Base-by-base conservation (phyloP, 2,888 invertebrate species). In the Unio delphinus region DNA sequence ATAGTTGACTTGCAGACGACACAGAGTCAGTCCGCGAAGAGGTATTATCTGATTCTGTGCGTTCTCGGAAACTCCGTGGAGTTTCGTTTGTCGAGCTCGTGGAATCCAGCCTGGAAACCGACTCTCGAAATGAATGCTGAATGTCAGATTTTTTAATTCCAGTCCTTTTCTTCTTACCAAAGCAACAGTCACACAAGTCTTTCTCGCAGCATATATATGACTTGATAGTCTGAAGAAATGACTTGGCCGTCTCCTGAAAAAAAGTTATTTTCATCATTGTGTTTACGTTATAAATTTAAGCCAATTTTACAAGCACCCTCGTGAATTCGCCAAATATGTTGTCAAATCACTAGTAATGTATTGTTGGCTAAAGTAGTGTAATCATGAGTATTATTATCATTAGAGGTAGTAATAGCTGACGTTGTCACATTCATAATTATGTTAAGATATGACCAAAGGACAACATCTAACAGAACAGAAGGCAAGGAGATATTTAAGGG, bases 71-170 rank as follows among this genome's bases (percentile, higher is more conserved):
- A 68, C 83, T 83, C 64, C 74, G 73, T 57, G 75, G 74, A 58
- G 83, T 83, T 63, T 86, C 85, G 28, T 80, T 70, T 56, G 78
- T 80, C 61, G 82, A 83, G 69, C 82, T 83, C 18, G 84, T 83
- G 23, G 85, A 86, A 69, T 86, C 85, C 3, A 86, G 78, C 7
- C 86, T 70, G 17, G 79, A 72, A 8, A 75, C 69, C 18, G 82
- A 81, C 62, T 86, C 85, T 18, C 83, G 79, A 74, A 87, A 84
- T 17, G 87, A 80, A 73, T 86, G 87, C 65, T 86, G 85, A 71
- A 89, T 88, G 77, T 88, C 86, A 30, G 80, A 76, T 67, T 88
- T 86, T 20, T 79, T 79, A 61, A 85, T 67, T 45, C 45, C 45
- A 45, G 45, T 45, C 55, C 75, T 78, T 74, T 86, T 82, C 65